Percentiles rank a stretch among this genome's conserved stretches.
These are phyloP conservation scores for Sepiola atlantica DNA, from an alignment of 2,888 invertebrate genomes.

Conservation along the genomic window DNA sequence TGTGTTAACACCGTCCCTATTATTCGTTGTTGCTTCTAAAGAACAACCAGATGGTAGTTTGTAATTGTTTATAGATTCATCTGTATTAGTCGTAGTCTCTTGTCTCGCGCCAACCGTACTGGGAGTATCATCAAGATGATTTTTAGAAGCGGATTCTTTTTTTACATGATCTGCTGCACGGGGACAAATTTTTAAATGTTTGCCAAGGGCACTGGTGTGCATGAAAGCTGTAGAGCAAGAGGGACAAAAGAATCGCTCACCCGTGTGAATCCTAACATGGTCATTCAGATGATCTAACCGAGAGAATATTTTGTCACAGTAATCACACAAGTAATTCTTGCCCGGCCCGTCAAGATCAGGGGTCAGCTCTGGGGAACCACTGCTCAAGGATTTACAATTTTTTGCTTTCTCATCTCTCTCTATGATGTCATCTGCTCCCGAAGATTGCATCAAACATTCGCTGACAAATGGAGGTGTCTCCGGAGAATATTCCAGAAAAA, in stretches of 20 bases:
- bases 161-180: neutral
- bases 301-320: neutral
- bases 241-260: neutral
- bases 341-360: neutral
- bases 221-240: neutral
- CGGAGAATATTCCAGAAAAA: conserved; percentile 21
- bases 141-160: neutral
- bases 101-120: neutral
- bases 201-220: neutral
- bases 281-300: neutral
- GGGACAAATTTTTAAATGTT: neutral
- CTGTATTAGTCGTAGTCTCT: neutral
- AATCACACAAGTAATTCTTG: neutral
- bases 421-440: neutral
- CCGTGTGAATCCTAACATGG: neutral
- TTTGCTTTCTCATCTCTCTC: neutral
- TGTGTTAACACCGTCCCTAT: neutral
- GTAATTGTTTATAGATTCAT: neutral
- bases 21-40: neutral
- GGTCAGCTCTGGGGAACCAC: neutral
- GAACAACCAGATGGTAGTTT: neutral
- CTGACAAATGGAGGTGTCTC: conserved; percentile 23
- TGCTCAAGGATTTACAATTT: neutral
- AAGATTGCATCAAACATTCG: neutral
- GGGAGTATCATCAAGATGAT: neutral